Base-by-base conservation (phyloP, 2,888 invertebrate species). In the Euzetes globulus region DNA sequence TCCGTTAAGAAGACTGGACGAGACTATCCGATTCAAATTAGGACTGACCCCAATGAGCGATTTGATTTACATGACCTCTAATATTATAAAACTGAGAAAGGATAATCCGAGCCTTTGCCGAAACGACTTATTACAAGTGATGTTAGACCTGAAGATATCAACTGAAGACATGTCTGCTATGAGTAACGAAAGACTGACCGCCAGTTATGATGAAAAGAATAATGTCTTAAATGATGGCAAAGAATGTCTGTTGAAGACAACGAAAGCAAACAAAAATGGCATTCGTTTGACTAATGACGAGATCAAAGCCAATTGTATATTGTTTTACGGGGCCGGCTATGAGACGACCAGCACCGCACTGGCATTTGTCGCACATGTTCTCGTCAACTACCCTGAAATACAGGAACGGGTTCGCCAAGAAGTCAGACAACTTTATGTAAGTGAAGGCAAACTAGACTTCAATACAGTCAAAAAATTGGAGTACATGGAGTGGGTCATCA, bases 261-360 rank as follows among this genome's bases (percentile, higher is more conserved):
- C 63, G 2, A 68, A 22, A 29, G 33, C 15, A 9, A 17, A 5
- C n/a, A 63, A 63, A 37, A 33, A 72, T 29, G 11, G 27, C 17
- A 58, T 58, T n/a, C 25, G 47, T 11, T 33, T 76, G 41, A 33
- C 75, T n/a, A 55, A 72, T 7, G 72, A 76, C 37, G 76, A 76
- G 45, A 72, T 76, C 60, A 41, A 68, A 17, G 72, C 63, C 17
- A 75, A 75, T 73, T 45, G 73, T 22, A 29, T 75, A 4, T 13
- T 76, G 19, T 73, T 75, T 63, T 76, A 73, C 41, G 52, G 70
- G 71, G 76, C 76, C 41, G 76, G 75, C 22, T 78, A 74, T 58
- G 78, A 77, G 63, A 77, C 77, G 17, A 77, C 78, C 11, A 78
- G 78, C 19, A 76, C 77, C n/a, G 75, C 77, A 15, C 58, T 78